phyloP scores from a whole-genome alignment of 2,113 vertebrate species.

The Paraplagusia blochii region DNA sequence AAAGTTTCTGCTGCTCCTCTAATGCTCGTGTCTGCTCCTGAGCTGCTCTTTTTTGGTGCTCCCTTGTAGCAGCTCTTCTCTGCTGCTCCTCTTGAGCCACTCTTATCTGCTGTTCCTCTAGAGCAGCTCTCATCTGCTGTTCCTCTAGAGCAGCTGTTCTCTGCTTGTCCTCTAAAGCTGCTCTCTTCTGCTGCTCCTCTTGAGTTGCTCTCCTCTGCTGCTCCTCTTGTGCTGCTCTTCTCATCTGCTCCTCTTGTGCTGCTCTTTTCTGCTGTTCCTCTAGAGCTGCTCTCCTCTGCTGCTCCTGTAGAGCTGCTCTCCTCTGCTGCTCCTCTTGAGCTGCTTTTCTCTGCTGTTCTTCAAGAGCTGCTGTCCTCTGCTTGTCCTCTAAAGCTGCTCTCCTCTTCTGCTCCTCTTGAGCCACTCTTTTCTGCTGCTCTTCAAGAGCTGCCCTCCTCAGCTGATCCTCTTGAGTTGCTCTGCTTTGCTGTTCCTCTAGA shows the following conservation, averaged over 20 bases:
- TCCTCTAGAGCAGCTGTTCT: not conserved
- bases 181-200: slow-evolving; percentile 11
- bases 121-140: not conserved
- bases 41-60: not conserved
- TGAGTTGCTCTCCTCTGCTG: not conserved
- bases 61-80: not conserved
- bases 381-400: not conserved
- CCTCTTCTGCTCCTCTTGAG: slow-evolving; percentile 2
- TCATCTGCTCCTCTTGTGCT: not conserved
- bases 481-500: not conserved
- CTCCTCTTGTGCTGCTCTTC: slow-evolving; percentile 9
- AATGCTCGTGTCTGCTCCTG: not conserved
- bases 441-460: not conserved
- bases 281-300: not conserved
- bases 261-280: not conserved
- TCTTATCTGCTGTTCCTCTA: slow-evolving; percentile 7
- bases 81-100: not conserved
- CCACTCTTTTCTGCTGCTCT: slow-evolving; percentile 1
- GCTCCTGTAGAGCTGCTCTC: slow-evolving; percentile 9
- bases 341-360: slow-evolving; percentile 13
- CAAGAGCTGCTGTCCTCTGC: not conserved
- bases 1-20: not conserved
- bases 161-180: not conserved
- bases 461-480: slow-evolving; percentile 5
- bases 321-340: not conserved